Conservation (phyloP, 2,888 invertebrate species). For the Callosobruchus maculatus region DNA sequence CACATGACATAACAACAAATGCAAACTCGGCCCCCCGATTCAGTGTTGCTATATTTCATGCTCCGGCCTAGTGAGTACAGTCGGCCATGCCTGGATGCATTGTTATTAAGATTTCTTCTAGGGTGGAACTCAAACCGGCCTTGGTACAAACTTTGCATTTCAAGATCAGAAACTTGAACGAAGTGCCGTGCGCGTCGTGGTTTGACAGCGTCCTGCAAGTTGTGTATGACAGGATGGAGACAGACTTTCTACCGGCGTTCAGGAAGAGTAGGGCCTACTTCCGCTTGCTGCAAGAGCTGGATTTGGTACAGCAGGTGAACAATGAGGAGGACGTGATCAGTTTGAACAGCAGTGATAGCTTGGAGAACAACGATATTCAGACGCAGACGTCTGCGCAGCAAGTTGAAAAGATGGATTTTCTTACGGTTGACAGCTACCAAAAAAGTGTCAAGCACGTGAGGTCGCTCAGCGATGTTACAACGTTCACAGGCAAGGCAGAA, state of each 20-base stretch:
- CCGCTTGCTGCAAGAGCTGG: conserved; percentile 69
- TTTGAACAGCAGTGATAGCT: conserved; percentile 54
- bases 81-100: too few species aligned
- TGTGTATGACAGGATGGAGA: conserved; percentile 60
- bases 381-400: neutral
- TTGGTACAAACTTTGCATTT: conserved; percentile 59
- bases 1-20: too few species aligned
- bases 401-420: conserved; percentile 20
- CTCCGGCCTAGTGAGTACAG: too few species aligned
- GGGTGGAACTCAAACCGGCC: conserved; percentile 60
- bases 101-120: too few species aligned
- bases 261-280: conserved; percentile 64
- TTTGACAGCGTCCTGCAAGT: conserved; percentile 80
- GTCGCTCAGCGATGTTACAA: conserved; percentile 46
- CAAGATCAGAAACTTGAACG: conserved; percentile 57
- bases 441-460: conserved; percentile 43
- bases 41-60: too few species aligned
- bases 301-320: conserved; percentile 58
- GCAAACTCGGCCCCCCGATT: too few species aligned
- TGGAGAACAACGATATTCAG: conserved; percentile 38
- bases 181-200: conserved; percentile 65
- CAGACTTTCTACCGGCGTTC: conserved; percentile 63
- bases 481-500: conserved; percentile 20
- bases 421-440: conserved; percentile 27
- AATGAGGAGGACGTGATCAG: conserved; percentile 59